Percentiles rank a stretch among this genome's conserved stretches.
Conservation (phyloP, 2,797 vertebrate species). For the Chloroceryle amazona region DNA sequence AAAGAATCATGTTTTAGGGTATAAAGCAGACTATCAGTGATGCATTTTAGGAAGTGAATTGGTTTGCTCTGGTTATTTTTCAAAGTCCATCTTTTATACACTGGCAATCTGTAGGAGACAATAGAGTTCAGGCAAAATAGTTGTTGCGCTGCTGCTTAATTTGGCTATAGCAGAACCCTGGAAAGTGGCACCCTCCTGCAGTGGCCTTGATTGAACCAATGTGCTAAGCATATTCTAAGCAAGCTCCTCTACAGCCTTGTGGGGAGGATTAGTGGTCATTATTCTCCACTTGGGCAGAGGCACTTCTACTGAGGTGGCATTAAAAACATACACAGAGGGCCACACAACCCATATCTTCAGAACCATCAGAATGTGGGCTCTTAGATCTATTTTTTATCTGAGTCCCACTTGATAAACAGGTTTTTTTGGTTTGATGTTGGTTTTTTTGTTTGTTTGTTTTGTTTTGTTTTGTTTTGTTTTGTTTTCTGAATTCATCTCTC, state of each 20-base stretch:
- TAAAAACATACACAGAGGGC: not conserved
- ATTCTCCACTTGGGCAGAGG: not conserved
- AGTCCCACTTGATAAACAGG: not conserved
- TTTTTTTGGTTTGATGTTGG: too few species aligned
- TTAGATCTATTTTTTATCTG: not conserved
- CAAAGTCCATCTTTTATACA: not conserved
- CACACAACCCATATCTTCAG: not conserved
- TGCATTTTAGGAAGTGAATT: not conserved
- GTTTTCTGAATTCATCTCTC: not conserved
- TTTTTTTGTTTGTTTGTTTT: too few species aligned
- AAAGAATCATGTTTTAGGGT: not conserved
- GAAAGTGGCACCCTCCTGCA: not conserved
- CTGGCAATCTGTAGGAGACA: not conserved
- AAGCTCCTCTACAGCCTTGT: not conserved
- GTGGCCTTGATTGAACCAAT: not conserved
- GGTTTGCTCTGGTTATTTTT: not conserved
- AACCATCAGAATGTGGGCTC: fast-evolving
- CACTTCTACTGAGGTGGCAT: not conserved
- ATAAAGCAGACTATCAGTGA: fast-evolving
- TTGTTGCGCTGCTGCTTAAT: not conserved
- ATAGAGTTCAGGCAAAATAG: not conserved
- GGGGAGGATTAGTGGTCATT: not conserved
- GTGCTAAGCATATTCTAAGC: not conserved
- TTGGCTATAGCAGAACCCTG: not conserved
- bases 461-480: too few species aligned